These are phyloP conservation scores for Dipodomys stephensi DNA, from an alignment of 2,113 vertebrate species.

Conservation along the genomic window DNA sequence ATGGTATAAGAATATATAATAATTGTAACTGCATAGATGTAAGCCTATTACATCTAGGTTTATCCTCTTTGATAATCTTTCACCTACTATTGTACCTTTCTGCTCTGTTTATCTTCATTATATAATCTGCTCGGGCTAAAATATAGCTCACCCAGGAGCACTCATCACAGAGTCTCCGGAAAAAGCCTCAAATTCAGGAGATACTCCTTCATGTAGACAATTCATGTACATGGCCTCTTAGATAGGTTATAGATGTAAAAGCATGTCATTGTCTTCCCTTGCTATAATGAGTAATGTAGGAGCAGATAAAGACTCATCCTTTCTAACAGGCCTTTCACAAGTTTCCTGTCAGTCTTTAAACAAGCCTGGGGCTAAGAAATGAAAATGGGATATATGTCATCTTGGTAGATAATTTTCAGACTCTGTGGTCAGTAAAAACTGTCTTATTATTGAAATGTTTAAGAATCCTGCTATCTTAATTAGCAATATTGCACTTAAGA, in stretches of 20 bases:
- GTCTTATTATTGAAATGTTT: background rate
- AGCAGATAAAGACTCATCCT: slow-evolving; percentile 40
- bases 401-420: slow-evolving; percentile 62
- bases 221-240: slow-evolving; percentile 62
- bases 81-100: background rate
- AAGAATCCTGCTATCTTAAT: background rate
- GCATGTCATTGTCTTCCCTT: slow-evolving; percentile 67
- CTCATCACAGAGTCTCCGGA: slow-evolving; percentile 14
- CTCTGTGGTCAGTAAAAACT: background rate
- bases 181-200: slow-evolving; percentile 47
- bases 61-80: background rate
- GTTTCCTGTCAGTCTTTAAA: slow-evolving; percentile 51
- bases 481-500: background rate
- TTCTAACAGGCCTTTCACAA: background rate
- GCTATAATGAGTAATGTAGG: slow-evolving; percentile 63
- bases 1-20: background rate
- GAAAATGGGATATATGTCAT: slow-evolving; percentile 35
- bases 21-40: background rate
- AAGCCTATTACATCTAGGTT: background rate
- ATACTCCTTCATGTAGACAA: slow-evolving; percentile 41
- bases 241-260: slow-evolving; percentile 60
- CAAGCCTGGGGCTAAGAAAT: slow-evolving; percentile 12
- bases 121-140: background rate
- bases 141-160: slow-evolving; percentile 23
- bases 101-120: background rate